Conservation (phyloP, 30 jellyfish, hydroid and myxozoan genomes). For the Pseudorhiza aurosa region DNA sequence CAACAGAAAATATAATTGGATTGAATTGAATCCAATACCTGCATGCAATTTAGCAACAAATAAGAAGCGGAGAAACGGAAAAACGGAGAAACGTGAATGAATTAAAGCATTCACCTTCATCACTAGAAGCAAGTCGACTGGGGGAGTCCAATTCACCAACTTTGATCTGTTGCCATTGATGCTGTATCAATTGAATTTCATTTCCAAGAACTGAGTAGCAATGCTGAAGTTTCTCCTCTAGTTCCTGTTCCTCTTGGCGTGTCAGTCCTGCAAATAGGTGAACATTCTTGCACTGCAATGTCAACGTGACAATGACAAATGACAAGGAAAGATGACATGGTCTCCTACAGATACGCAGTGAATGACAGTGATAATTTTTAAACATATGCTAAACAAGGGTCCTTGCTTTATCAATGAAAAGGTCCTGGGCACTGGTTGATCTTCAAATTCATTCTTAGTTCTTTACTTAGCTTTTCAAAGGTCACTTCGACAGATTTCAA, state of each 20-base stretch:
- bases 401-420: too few relatives aligned
- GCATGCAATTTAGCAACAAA: not conserved
- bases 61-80: not conserved
- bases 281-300: too few relatives aligned
- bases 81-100: not conserved
- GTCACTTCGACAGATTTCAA: too few relatives aligned
- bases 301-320: too few relatives aligned
- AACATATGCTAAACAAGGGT: too few relatives aligned
- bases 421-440: too few relatives aligned
- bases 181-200: constrained; percentile 70
- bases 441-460: too few relatives aligned
- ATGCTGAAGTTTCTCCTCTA: constrained; percentile 63
- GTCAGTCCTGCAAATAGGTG: constrained; percentile 56
- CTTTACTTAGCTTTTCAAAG: too few relatives aligned
- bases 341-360: too few relatives aligned
- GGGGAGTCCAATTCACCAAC: constrained; percentile 55
- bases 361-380: too few relatives aligned
- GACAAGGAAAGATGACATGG: too few relatives aligned
- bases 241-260: constrained; percentile 67
- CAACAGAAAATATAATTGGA: not conserved
- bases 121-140: constrained; percentile 30
- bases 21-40: not conserved
- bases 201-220: constrained; percentile 63
- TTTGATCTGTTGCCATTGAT: constrained; percentile 65
- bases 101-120: constrained; percentile 12